Conservation (phyloP, 2,888 invertebrate genomes). For the Gymnocheta viridis region DNA sequence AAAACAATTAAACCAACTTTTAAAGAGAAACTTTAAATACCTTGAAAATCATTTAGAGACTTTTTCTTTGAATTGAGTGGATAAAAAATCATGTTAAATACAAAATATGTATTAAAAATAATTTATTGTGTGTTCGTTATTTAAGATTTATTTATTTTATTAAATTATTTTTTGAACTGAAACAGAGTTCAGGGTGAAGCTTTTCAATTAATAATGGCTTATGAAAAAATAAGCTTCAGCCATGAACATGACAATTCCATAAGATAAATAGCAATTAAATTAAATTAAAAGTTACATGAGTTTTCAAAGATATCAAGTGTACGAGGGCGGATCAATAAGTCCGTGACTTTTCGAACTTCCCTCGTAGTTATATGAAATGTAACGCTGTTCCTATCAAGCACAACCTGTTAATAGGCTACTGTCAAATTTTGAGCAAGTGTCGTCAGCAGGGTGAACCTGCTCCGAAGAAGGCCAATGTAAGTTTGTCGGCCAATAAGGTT, state of each 20-base stretch:
- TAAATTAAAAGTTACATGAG: background rate
- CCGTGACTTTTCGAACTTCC: too few species aligned
- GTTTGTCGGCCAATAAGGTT: too few species aligned
- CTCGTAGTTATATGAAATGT: too few species aligned
- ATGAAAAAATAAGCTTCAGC: background rate
- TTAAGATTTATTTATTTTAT: background rate
- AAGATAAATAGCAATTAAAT: background rate
- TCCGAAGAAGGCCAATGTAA: too few species aligned
- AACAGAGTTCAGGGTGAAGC: background rate
- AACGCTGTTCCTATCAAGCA: too few species aligned
- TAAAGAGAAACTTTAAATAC: constrained; percentile 65
- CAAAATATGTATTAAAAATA: background rate
- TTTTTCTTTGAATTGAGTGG: constrained; percentile 33
- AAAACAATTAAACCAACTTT: constrained; percentile 11
- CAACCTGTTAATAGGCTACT: too few species aligned
- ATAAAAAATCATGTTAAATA: constrained; percentile 32
- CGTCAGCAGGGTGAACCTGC: too few species aligned
- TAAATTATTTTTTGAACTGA: background rate
- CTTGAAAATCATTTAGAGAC: constrained; percentile 50
- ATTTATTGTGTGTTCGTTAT: background rate
- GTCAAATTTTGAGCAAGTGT: too few species aligned
- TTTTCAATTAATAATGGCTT: background rate
- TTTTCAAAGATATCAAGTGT: background rate
- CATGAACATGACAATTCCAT: constrained; percentile 12
- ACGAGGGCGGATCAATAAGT: too few species aligned